Conservation (phyloP, 2,888 invertebrate genomes). For the Caenorhabditis sulstoni region DNA sequence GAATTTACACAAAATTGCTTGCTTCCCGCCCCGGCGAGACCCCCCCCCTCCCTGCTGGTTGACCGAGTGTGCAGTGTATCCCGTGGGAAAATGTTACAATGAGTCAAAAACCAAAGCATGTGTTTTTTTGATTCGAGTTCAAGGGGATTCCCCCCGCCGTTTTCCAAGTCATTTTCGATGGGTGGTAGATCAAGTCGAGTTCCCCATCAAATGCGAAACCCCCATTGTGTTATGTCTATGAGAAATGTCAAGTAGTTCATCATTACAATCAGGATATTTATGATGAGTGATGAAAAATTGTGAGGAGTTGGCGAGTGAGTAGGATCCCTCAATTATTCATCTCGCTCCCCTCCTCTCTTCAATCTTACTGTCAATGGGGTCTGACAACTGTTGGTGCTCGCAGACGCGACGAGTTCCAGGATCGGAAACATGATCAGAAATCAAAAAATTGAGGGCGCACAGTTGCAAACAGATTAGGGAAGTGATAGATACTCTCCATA, state of each 20-base stretch:
- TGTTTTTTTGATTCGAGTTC: slow-evolving; percentile 4
- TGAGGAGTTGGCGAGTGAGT: neutral
- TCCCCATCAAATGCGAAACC: neutral
- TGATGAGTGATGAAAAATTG: slow-evolving; percentile 12
- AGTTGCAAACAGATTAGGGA: slow-evolving; percentile 41
- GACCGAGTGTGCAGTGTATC: slow-evolving; percentile 35
- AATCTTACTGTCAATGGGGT: neutral
- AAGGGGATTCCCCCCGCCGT: slow-evolving; percentile 26
- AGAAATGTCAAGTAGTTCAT: slow-evolving; percentile 21
- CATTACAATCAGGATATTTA: slow-evolving; percentile 46
- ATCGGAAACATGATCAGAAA: too few species aligned
- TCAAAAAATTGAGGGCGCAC: too few species aligned
- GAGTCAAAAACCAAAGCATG: slow-evolving; percentile 25
- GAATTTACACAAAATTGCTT: slow-evolving; percentile 52
- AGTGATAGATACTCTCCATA: slow-evolving; percentile 45
- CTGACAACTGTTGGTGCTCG: slow-evolving; percentile 15
- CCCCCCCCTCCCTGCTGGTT: too few species aligned
- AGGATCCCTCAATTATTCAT: slow-evolving; percentile 31
- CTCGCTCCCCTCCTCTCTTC: neutral
- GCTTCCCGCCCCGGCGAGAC: slow-evolving; percentile 16
- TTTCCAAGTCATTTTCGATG: neutral
- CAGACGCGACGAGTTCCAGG: too few species aligned
- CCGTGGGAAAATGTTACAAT: slow-evolving; percentile 58
- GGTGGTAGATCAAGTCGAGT: neutral
- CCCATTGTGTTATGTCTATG: neutral